These are phyloP conservation scores for Dysmachus trigonus DNA, from an alignment of 2,888 invertebrate species.

Conservation along the genomic window DNA sequence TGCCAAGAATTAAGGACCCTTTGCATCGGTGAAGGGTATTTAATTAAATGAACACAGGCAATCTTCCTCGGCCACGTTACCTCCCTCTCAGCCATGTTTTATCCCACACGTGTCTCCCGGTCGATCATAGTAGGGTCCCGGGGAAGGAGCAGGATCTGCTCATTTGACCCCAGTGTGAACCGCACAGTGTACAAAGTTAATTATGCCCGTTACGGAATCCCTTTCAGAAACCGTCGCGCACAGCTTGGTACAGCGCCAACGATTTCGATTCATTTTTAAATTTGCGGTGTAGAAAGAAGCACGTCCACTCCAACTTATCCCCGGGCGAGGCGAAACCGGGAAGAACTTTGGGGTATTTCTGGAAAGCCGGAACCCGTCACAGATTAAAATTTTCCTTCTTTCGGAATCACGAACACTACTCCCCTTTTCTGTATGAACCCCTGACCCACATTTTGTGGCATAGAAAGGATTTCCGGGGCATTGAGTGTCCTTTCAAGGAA, in stretches of 20 bases:
- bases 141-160: background rate
- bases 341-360: background rate
- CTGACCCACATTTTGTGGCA: background rate
- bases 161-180: background rate
- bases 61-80: background rate
- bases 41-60: background rate
- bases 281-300: background rate
- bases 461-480: background rate
- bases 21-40: background rate
- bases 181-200: background rate
- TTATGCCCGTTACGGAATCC: background rate
- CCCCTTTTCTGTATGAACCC: background rate
- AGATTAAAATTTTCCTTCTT: background rate
- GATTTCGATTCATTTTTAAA: background rate
- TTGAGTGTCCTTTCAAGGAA: background rate
- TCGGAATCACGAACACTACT: background rate
- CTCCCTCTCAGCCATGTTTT: background rate
- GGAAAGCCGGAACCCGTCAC: background rate
- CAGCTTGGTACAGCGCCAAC: no score
- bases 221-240: background rate
- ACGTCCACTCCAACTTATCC: background rate
- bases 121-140: background rate
- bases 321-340: background rate
- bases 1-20: background rate
- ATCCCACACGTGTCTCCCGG: background rate